Percentiles rank a stretch among this genome's conserved stretches.
These are phyloP conservation scores for Siniperca undulata DNA, from an alignment of 2,797 vertebrate genomes.

Conservation along the genomic window DNA sequence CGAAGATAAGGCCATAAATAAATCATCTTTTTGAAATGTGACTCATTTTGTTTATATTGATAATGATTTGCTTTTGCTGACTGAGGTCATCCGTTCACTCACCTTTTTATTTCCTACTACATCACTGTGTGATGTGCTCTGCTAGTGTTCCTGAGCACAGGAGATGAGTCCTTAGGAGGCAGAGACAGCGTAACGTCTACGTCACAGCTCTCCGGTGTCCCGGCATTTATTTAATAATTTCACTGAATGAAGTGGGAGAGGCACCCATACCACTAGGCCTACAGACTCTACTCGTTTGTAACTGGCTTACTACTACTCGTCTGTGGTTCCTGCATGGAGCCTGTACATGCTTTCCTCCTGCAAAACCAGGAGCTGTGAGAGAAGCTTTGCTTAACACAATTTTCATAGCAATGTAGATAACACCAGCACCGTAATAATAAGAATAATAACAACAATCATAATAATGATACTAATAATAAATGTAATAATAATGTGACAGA, in stretches of 20 bases:
- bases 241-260: constrained; percentile 82
- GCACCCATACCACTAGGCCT: constrained; percentile 79
- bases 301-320: constrained; percentile 38
- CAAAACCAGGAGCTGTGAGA: constrained; percentile 18
- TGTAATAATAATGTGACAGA: neutral
- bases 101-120: constrained; percentile 37
- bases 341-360: constrained; percentile 17
- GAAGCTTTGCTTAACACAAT: neutral
- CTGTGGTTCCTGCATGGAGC: constrained; percentile 37
- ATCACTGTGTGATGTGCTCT: constrained; percentile 59
- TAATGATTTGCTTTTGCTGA: constrained; percentile 13
- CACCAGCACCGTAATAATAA: neutral
- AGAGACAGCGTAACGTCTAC: constrained; percentile 84
- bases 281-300: constrained; percentile 55
- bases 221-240: constrained; percentile 88
- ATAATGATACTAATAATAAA: neutral
- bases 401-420: constrained; percentile 11
- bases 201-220: constrained; percentile 89
- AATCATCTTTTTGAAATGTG: constrained; percentile 6
- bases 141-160: constrained; percentile 60
- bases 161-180: constrained; percentile 78
- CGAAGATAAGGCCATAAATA: constrained; percentile 4
- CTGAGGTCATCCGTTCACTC: constrained; percentile 33
- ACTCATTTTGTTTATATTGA: constrained; percentile 7
- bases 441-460: neutral